A percentile compares a stretch with the other conserved stretches of the same genome.
phyloP scores from a whole-genome alignment of 2,113 vertebrate species.

The Zosterops hypoxanthus region DNA sequence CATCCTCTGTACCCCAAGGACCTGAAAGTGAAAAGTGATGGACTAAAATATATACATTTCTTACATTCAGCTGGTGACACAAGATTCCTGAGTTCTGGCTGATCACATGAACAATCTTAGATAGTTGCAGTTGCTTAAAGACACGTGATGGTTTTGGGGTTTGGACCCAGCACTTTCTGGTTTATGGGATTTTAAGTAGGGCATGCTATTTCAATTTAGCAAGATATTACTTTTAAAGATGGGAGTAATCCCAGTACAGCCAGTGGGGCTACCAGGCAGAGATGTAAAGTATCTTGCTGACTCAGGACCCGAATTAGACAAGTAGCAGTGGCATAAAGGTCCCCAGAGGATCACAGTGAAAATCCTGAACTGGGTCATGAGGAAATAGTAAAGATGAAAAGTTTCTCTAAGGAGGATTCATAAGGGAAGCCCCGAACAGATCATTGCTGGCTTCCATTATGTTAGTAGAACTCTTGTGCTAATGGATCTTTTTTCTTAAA shows the following conservation, averaged over 20 bases:
- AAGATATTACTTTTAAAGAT: slow-evolving; percentile 44
- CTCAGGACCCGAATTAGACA: slow-evolving; percentile 54
- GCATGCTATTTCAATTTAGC: slow-evolving; percentile 51
- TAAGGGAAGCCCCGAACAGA: slow-evolving; percentile 16
- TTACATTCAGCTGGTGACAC: not conserved
- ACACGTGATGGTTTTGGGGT: not conserved
- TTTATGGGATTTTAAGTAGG: slow-evolving; percentile 47
- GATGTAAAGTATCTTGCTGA: slow-evolving; percentile 47
- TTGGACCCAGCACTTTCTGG: not conserved
- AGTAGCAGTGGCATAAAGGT: slow-evolving; percentile 32
- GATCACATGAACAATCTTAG: not conserved
- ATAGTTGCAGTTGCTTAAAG: not conserved
- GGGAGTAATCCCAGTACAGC: slow-evolving; percentile 40
- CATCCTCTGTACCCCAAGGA: slow-evolving; percentile 27
- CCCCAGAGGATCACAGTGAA: slow-evolving; percentile 49
- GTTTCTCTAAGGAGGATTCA: slow-evolving; percentile 58
- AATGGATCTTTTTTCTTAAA: slow-evolving; percentile 19
- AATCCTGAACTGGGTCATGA: slow-evolving; percentile 65
- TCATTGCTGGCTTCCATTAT: slow-evolving; percentile 48
- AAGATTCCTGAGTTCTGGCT: not conserved
- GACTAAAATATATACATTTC: not conserved
- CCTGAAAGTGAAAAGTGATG: slow-evolving; percentile 47
- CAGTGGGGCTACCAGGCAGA: slow-evolving; percentile 40
- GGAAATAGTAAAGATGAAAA: slow-evolving; percentile 69
- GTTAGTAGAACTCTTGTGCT: not conserved